Evolutionary conservation across 2,888 invertebrate species (phyloP).

Genomic region (Brachyopa scutellaris): DNA sequence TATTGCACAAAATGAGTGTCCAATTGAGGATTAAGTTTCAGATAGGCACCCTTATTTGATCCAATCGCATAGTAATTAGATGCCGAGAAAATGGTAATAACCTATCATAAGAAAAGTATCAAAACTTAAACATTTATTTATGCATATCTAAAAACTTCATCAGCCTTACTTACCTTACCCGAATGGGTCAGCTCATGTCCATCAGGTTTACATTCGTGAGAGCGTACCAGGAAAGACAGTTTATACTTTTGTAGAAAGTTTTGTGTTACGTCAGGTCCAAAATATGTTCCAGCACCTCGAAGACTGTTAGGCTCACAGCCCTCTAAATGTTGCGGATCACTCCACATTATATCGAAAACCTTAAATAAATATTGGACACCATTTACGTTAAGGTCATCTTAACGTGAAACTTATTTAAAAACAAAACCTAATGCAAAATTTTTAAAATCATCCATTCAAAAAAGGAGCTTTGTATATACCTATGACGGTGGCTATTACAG

Average conservation of each 20-base stretch:
- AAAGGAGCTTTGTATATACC: too few species aligned
- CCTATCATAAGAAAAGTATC: conserved; percentile 82
- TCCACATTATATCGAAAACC: conserved; percentile 97
- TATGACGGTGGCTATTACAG: too few species aligned
- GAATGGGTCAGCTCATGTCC: conserved; percentile 94
- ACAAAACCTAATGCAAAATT: too few species aligned
- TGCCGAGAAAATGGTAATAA: conserved; percentile 96
- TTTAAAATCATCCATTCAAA: too few species aligned
- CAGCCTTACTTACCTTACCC: conserved; percentile 89
- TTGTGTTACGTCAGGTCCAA: conserved; percentile 94
- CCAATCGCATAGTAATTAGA: conserved; percentile 98
- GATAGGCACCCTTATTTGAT: conserved; percentile 95
- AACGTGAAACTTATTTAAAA: too few species aligned
- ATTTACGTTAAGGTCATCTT: not conserved
- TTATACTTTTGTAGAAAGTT: conserved; percentile 90
- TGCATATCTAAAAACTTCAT: too few species aligned
- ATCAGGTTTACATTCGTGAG: conserved; percentile 96
- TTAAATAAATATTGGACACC: conserved; percentile 78
- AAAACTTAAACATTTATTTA: too few species aligned
- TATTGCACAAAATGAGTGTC: conserved; percentile 95
- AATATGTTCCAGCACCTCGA: conserved; percentile 95
- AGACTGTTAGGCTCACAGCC: conserved; percentile 92
- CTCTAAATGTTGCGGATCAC: conserved; percentile 91
- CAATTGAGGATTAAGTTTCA: conserved; percentile 90
- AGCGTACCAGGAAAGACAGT: conserved; percentile 90